Conservation (phyloP, 2,888 invertebrate genomes). For the Junonia oenone region DNA sequence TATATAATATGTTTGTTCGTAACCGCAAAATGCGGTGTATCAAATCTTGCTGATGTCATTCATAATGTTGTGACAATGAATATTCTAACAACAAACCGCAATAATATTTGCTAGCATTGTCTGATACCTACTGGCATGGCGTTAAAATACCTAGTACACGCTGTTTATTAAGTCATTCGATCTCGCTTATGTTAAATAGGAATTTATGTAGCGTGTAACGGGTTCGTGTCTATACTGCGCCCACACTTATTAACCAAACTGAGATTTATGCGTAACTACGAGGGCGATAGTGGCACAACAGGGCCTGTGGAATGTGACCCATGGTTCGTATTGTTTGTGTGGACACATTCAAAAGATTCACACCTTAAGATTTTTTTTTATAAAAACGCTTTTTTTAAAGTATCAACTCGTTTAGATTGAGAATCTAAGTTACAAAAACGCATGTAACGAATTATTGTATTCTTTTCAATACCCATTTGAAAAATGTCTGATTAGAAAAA, state of each 20-base stretch:
- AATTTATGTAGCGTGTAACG: constrained; percentile 54
- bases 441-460: no score
- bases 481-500: no score
- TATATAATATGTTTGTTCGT: not conserved
- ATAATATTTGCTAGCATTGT: not conserved
- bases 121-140: not conserved
- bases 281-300: constrained; percentile 66
- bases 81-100: not conserved
- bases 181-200: constrained; percentile 29
- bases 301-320: constrained; percentile 69
- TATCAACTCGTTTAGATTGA: no score
- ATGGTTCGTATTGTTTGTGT: constrained; percentile 37
- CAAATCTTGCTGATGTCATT: not conserved
- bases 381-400: not conserved
- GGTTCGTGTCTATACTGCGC: constrained; percentile 61
- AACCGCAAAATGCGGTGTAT: not conserved
- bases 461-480: no score
- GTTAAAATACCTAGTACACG: not conserved
- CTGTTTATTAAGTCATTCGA: not conserved
- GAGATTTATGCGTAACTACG: constrained; percentile 66
- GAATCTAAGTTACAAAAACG: no score
- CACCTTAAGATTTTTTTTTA: not conserved
- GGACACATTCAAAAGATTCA: not conserved
- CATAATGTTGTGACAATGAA: not conserved
- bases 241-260: constrained; percentile 72